These are phyloP conservation scores for Pseudonaja textilis DNA, from an alignment of 2,113 vertebrate genomes.

Conservation along the genomic window DNA sequence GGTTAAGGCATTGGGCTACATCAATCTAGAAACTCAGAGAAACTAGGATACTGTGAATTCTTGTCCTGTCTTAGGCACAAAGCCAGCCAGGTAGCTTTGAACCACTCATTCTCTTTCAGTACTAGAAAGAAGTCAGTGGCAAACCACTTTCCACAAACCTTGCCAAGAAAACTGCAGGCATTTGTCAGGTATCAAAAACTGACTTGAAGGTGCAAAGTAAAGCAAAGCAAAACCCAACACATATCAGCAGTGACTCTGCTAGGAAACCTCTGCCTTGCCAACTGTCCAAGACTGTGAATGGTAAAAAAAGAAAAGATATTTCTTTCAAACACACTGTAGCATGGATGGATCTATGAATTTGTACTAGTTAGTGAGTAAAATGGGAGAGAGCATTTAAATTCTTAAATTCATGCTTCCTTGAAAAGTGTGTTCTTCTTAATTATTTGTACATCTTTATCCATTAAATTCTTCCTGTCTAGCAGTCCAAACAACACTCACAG, in stretches of 20 bases:
- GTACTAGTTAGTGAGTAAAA: neutral
- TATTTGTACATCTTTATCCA: neutral
- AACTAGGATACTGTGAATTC: neutral
- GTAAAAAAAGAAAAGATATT: neutral
- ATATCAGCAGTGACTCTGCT: neutral
- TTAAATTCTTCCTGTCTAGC: neutral
- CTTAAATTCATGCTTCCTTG: neutral
- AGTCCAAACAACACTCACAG: neutral
- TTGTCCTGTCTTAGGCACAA: neutral
- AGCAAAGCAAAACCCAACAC: neutral
- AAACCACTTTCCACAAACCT: neutral
- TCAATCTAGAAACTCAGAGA: neutral
- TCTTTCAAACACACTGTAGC: neutral
- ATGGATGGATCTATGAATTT: neutral
- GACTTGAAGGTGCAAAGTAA: neutral
- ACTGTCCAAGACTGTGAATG: too few relatives aligned
- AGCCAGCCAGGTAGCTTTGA: neutral
- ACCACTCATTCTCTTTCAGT: neutral
- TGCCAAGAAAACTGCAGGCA: neutral
- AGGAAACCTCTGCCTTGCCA: neutral
- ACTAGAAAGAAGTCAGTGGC: neutral
- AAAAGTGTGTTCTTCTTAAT: neutral
- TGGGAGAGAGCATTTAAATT: neutral
- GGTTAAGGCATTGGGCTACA: neutral
- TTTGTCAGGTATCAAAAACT: neutral